Base-by-base conservation (phyloP, 1,140 invertebrate genomes). In the Pantala flavescens region DNA sequence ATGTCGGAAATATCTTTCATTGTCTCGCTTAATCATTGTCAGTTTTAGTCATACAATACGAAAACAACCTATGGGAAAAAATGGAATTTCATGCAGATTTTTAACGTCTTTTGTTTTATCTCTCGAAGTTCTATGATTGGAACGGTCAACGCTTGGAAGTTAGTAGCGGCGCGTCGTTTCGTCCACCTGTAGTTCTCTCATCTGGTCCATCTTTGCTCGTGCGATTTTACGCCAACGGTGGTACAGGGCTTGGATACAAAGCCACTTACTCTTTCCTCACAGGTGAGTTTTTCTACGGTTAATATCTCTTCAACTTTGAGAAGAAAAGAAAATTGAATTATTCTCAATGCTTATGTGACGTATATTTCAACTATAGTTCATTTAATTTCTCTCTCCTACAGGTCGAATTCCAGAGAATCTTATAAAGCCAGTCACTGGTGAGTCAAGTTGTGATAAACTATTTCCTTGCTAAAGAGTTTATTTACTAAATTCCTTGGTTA, bases 171-270 rank as follows among this genome's bases (percentile, higher is more conserved):
- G 85, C 86, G 19, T 82, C 86, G 76, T 91, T 91, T 81, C 85
- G 90, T 11, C 90, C 90, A 0, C 89, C 89, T 7, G 85, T 90
- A 23, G 86, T 91, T 23, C 82, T 90, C 5, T 89, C 87, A 73
- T 85, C 85, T 5, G 90, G 90, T 0, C 87, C 89, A 24, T 86
- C 86, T 0, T 78, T 92, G 70, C 81, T 88, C 16, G 83, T 91
- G 21, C 84, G 88, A 78, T 92, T 91, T 79, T 89, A 89, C 76
- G 90, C 90, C 0, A 91, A 91, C 80, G 89, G 89, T 0, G 90
- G 86, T 21, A 88, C 88, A 9, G 87, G 88, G 70, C 80, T 87
- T 0, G 90, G 90, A 10, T 92, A 90, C 80, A 90, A 90, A 76
- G 88, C 89, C 0, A 84, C 86, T 76, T 90, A 91, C 76, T 87